These are phyloP conservation scores for Prosopocoilus inquinatus DNA, from an alignment of 2,888 invertebrate genomes.

Conservation along the genomic window DNA sequence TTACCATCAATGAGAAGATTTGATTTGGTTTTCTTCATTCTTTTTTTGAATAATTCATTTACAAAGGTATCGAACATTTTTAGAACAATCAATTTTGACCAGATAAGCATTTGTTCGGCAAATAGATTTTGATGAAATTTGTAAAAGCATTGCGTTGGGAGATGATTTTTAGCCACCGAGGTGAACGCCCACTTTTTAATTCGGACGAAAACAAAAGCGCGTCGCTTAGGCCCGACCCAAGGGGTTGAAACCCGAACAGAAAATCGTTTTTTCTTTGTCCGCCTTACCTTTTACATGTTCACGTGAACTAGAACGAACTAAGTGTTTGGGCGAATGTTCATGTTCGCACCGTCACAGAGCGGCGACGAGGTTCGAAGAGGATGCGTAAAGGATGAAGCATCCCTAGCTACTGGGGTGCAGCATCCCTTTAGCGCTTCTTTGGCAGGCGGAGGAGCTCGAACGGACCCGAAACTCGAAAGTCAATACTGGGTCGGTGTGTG, in stretches of 20 bases:
- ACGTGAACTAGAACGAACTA: constrained; percentile 18
- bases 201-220: neutral
- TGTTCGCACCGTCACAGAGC: constrained; percentile 31
- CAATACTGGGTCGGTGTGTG: constrained; percentile 43
- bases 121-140: too few species aligned
- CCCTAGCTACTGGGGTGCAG: constrained; percentile 47
- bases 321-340: constrained; percentile 20
- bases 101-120: too few species aligned
- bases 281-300: constrained; percentile 40
- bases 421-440: constrained; percentile 43
- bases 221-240: neutral
- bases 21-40: too few species aligned
- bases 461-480: constrained; percentile 42
- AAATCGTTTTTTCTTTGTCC: constrained; percentile 5
- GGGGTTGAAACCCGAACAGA: neutral
- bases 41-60: too few species aligned
- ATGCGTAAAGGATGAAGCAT: constrained; percentile 37
- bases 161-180: constrained; percentile 2
- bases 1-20: too few species aligned
- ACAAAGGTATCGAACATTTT: too few species aligned
- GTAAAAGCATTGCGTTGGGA: neutral
- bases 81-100: too few species aligned
- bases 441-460: constrained; percentile 39
- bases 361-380: constrained; percentile 18
- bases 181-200: constrained; percentile 39